phyloP scores from a whole-genome alignment of 2,113 vertebrate genomes.

The Pygoscelis adeliae region DNA sequence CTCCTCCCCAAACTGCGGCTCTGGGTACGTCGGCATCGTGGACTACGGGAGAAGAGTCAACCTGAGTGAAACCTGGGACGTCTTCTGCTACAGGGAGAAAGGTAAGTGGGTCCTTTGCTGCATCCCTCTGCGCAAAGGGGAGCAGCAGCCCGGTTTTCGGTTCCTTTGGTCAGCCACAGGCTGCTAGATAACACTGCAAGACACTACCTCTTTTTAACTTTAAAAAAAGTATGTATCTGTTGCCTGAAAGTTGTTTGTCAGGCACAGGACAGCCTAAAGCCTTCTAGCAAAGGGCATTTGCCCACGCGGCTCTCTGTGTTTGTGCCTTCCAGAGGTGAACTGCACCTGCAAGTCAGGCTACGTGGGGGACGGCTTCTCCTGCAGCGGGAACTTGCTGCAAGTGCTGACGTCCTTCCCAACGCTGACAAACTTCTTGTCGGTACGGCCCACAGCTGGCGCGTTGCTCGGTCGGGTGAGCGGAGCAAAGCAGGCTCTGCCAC shows the following conservation, averaged over 20 bases:
- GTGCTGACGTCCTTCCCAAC: conserved; percentile 82
- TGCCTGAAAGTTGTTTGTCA: background rate
- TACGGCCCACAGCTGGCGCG: conserved; percentile 41
- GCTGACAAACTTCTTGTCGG: conserved; percentile 86
- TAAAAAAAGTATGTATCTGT: background rate
- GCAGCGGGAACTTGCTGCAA: conserved; percentile 90
- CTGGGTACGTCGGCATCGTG: conserved; percentile 87
- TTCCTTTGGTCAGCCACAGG: background rate
- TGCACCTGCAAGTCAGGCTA: conserved; percentile 90
- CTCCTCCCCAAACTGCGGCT: conserved; percentile 85
- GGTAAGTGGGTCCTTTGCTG: conserved; percentile 70
- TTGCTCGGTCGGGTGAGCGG: background rate
- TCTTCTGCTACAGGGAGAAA: conserved; percentile 91
- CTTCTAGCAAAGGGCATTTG: background rate
- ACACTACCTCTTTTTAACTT: background rate
- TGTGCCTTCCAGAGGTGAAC: conserved; percentile 82
- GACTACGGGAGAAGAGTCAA: conserved; percentile 86
- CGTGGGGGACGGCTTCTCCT: conserved; percentile 86
- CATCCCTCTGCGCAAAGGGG: background rate
- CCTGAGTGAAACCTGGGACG: conserved; percentile 88
- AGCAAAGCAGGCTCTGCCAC: background rate
- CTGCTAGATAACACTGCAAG: background rate
- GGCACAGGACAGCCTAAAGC: background rate
- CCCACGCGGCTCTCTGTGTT: background rate
- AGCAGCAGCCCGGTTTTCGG: background rate